These are phyloP conservation scores for Channa argus DNA, from an alignment of 2,113 vertebrate genomes.

Conservation along the genomic window DNA sequence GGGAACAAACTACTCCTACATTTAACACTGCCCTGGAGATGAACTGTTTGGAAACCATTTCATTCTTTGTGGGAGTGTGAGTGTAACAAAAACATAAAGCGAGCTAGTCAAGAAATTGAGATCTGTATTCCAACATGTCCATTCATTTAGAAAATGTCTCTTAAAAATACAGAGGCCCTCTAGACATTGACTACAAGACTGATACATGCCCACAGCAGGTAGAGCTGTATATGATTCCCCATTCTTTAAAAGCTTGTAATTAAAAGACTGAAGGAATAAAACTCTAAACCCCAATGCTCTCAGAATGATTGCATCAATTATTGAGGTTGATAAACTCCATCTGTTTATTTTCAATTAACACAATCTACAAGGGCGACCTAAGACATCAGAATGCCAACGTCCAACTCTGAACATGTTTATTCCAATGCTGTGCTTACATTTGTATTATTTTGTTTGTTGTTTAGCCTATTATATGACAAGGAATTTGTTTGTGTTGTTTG, in stretches of 20 bases:
- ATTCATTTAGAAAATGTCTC: constrained; percentile 42
- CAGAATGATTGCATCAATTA: constrained; percentile 7
- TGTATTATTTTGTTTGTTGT: neutral
- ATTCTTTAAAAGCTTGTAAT: neutral
- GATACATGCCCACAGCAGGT: neutral
- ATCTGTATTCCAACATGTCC: constrained; percentile 17
- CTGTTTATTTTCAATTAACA: constrained; percentile 18
- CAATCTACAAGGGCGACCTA: neutral
- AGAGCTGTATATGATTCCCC: too few relatives aligned
- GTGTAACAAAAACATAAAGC: constrained; percentile 28
- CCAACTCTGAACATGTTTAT: neutral
- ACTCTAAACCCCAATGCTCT: neutral
- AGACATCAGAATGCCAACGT: neutral
- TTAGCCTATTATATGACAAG: neutral
- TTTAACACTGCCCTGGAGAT: constrained; percentile 46
- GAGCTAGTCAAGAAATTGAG: constrained; percentile 30
- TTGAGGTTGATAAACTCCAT: neutral
- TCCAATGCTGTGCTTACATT: neutral
- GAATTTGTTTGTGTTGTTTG: neutral
- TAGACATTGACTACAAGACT: neutral
- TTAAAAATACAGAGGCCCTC: neutral
- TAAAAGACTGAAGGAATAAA: neutral
- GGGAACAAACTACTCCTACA: constrained; percentile 19
- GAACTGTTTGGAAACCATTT: constrained; percentile 38
- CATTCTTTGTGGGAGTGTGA: constrained; percentile 18